A percentile compares a stretch with the other conserved stretches of the same genome.
Conservation (phyloP, 2,113 vertebrate species). For the Leuciscus idus region DNA sequence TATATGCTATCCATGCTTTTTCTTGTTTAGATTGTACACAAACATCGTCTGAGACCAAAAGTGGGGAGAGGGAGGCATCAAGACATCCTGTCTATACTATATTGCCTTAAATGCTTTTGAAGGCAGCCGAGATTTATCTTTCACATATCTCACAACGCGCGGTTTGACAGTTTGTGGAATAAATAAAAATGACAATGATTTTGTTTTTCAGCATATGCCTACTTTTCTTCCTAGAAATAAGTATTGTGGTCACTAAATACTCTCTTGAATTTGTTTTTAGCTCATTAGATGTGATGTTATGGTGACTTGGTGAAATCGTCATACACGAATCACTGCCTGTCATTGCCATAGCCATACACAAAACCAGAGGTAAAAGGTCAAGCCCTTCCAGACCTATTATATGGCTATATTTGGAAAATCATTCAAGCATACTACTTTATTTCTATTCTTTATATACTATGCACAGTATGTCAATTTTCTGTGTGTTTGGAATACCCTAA, state of each 20-base stretch:
- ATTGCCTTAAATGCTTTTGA: background rate
- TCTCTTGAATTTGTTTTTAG: background rate
- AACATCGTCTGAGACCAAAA: background rate
- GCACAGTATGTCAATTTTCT: background rate
- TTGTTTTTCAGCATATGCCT: background rate
- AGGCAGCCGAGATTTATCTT: background rate
- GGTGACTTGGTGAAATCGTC: background rate
- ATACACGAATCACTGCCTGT: background rate
- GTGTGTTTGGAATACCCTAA: background rate
- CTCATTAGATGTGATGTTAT: background rate
- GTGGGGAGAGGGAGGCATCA: background rate
- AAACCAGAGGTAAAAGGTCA: slow-evolving; percentile 2
- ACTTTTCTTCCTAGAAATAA: background rate
- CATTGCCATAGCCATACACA: background rate
- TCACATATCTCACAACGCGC: background rate
- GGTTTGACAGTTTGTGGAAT: background rate
- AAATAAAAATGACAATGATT: background rate
- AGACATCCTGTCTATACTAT: background rate
- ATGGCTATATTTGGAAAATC: background rate
- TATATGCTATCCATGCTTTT: background rate
- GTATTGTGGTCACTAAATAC: background rate
- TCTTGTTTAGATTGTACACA: background rate
- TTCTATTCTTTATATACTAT: background rate
- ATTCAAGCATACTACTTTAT: no score
- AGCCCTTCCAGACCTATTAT: background rate